Conservation (phyloP, 2,888 invertebrate species). For the Dolomedes plantarius region DNA sequence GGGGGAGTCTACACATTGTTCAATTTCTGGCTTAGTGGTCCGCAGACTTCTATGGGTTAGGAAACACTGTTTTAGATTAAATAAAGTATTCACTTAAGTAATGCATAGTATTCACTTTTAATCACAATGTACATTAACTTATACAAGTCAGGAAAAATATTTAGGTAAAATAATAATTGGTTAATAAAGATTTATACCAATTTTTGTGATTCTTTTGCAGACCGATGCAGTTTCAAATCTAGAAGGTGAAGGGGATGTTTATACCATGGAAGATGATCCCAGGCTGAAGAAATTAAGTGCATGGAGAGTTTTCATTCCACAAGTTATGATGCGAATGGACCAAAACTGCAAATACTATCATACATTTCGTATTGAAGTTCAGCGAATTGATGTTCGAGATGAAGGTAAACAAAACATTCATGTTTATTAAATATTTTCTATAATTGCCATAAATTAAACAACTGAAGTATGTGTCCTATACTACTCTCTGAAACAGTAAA, state of each 20-base stretch:
- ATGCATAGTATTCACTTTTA: too few species aligned
- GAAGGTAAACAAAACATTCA: slow-evolving; percentile 68
- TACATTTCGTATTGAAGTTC: slow-evolving; percentile 78
- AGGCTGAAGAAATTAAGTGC: slow-evolving; percentile 81
- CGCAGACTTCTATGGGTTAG: too few species aligned
- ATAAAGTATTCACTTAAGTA: too few species aligned
- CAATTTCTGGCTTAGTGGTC: too few species aligned
- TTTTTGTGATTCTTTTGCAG: slow-evolving; percentile 10
- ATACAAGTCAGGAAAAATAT: too few species aligned
- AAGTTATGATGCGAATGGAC: slow-evolving; percentile 78
- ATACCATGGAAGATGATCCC: slow-evolving; percentile 72
- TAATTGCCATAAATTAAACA: slow-evolving; percentile 23
- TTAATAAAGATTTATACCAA: too few species aligned
- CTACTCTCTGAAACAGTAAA: too few species aligned
- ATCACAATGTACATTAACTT: too few species aligned
- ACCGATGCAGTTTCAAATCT: slow-evolving; percentile 28
- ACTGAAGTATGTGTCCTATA: too few species aligned
- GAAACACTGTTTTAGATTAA: too few species aligned
- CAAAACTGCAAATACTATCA: slow-evolving; percentile 73
- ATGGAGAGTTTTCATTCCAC: slow-evolving; percentile 83
- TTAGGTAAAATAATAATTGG: too few species aligned
- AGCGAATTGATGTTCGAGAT: slow-evolving; percentile 75
- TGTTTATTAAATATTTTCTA: slow-evolving; percentile 66
- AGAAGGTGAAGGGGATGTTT: slow-evolving; percentile 38
- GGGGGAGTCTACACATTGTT: too few species aligned